Evolutionary conservation across 2,888 invertebrate genomes (phyloP), one percentile per base, ranked within the genome.

Genomic region (Cancer borealis): DNA sequence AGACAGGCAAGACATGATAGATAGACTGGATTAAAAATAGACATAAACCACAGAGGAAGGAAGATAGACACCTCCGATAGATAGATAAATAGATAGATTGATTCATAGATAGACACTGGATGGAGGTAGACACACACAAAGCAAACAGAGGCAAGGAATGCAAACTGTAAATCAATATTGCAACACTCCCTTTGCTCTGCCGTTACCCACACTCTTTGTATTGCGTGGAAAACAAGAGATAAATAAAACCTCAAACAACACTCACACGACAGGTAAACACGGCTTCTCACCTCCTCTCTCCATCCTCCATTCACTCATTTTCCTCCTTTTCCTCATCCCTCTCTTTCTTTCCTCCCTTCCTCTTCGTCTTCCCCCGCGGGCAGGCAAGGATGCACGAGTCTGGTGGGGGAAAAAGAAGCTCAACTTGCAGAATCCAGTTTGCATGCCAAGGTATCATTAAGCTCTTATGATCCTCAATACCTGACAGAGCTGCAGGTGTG

Each of bases 401-500:
- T 49, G 26, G n/a, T 79, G 79, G 26, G 26, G n/a, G 79, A 79
- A 12, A 79, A 79, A 79, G 79, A n/a, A 79, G 26, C 26, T 66
- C 3, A 79, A 79, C 79, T 66, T 26, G n/a, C 79, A 79, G 79
- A n/a, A 30, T 30, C 79, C 30, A 79, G 79, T 79, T 79, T 79
- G 79, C 79, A 79, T 79, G 79, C 12, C 30, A 79, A 30, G 79
- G 30, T 79, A 79, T 79, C 79, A 79, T 79, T 79, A 79, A 79
- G 10, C 79, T 79, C 79, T 79, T 79, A 79, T 79, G 79, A 79
- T 79, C 79, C 30, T 79, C 30, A 79, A 79, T 79, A 79, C 79
- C 79, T 79, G 79, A 79, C 79, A 14, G 30, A 3, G 79, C 12
- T 30, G 10, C 79, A 79, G 79, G 79, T 79, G 79, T 14, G 10